phyloP scores from a whole-genome alignment of 2,113 vertebrate genomes.

The Terrapene triunguis region DNA sequence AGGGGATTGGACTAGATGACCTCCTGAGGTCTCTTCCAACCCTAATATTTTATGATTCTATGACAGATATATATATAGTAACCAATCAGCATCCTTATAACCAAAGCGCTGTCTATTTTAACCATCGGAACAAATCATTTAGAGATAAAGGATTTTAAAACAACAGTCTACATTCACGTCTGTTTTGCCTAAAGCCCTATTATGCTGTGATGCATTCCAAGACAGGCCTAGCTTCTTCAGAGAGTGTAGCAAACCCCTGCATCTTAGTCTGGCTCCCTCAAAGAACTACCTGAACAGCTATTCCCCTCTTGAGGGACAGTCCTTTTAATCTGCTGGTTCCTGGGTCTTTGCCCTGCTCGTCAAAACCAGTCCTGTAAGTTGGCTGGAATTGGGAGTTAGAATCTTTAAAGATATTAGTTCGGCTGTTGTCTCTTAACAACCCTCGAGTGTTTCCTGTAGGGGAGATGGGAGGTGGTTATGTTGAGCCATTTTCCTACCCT shows the following conservation, averaged over 20 bases:
- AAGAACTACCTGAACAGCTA: background rate
- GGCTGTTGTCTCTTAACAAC: background rate
- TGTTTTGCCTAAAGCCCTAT: background rate
- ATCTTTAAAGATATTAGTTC: background rate
- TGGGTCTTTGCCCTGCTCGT: background rate
- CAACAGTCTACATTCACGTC: background rate
- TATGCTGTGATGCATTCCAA: background rate
- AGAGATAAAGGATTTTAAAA: background rate
- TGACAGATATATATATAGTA: background rate
- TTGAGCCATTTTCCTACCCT: background rate
- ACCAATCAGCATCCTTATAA: rapidly evolving
- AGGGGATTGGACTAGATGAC: too few relatives aligned
- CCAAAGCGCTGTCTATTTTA: rapidly evolving
- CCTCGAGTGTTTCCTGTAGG: rapidly evolving
- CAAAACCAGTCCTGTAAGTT: background rate
- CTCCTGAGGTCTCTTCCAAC: too few relatives aligned
- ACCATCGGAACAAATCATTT: background rate
- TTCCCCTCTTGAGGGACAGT: background rate
- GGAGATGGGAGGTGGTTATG: background rate
- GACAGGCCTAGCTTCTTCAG: background rate
- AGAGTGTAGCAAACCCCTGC: background rate
- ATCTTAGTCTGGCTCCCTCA: background rate
- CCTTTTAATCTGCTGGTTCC: background rate
- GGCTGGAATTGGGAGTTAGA: background rate
- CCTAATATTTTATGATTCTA: too few relatives aligned